Conservation (phyloP, 2,113 vertebrate species). For the Dromas ardeola region DNA sequence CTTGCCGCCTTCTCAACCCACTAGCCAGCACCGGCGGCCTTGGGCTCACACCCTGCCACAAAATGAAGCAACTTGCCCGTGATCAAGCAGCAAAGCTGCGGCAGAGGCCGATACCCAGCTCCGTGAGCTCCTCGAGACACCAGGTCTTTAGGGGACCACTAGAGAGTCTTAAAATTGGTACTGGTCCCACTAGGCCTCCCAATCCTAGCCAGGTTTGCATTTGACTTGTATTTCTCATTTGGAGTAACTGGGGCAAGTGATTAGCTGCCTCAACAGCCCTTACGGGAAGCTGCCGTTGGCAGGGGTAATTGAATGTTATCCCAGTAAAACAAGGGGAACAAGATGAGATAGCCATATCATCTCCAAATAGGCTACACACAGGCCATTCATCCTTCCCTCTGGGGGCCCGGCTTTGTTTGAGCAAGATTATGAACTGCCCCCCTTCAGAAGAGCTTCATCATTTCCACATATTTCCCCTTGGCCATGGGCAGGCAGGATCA, state of each 20-base stretch:
- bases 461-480: constrained; percentile 71
- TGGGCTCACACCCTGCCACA: background rate
- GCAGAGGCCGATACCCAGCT: background rate
- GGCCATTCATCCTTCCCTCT: constrained; percentile 54
- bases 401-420: constrained; percentile 62
- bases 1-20: background rate
- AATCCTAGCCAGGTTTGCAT: background rate
- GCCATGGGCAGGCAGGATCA: constrained; percentile 70
- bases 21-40: fast-evolving
- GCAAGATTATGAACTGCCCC: constrained; percentile 71
- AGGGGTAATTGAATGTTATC: constrained; percentile 64
- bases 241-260: constrained; percentile 44
- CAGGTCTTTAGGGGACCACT: background rate
- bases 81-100: background rate
- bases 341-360: constrained; percentile 48
- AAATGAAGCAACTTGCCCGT: fast-evolving
- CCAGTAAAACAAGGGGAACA: constrained; percentile 60
- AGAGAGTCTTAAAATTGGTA: background rate
- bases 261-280: constrained; percentile 25
- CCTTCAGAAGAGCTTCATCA: constrained; percentile 67
- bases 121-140: background rate
- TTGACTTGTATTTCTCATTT: background rate
- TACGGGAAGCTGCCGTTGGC: background rate
- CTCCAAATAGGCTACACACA: constrained; percentile 57
- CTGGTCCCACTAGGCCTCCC: background rate